Evolutionary conservation across 1,140 invertebrate species (phyloP).

Genomic region (Harlomillsia oculata): DNA sequence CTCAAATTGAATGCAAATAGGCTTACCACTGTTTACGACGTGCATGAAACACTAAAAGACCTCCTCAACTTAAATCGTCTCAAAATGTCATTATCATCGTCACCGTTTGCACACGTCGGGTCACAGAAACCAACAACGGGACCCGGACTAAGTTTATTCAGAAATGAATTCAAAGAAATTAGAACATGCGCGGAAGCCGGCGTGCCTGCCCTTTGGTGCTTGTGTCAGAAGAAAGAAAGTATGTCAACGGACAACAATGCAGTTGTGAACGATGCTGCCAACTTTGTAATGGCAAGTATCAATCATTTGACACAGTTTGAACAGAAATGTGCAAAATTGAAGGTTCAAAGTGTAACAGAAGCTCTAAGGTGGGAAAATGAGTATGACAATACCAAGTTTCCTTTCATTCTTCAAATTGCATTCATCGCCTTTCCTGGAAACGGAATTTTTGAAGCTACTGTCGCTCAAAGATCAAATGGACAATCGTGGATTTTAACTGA

Average conservation of each 20-base stretch:
- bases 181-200: constrained; percentile 21
- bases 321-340: not conserved
- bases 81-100: not conserved
- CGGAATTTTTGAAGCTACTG: constrained; percentile 63
- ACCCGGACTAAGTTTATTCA: constrained; percentile 25
- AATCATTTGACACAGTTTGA: not conserved
- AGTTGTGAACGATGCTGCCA: not conserved
- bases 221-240: constrained; percentile 4
- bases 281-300: not conserved
- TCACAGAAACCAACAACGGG: not conserved
- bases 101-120: not conserved
- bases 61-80: constrained; percentile 3
- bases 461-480: too few relatives aligned
- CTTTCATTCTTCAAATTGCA: constrained; percentile 4
- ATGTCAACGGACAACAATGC: not conserved
- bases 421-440: constrained; percentile 56
- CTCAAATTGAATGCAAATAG: constrained; percentile 17
- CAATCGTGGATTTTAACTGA: too few relatives aligned
- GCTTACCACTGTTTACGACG: constrained; percentile 27
- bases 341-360: too few relatives aligned
- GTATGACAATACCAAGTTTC: not conserved
- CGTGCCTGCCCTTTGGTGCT: constrained; percentile 15
- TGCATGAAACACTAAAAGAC: constrained; percentile 28
- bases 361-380: too few relatives aligned
- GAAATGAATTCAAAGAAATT: constrained; percentile 9